Conservation (phyloP, 1,140 invertebrate species). For the Brachystomella parvula region DNA sequence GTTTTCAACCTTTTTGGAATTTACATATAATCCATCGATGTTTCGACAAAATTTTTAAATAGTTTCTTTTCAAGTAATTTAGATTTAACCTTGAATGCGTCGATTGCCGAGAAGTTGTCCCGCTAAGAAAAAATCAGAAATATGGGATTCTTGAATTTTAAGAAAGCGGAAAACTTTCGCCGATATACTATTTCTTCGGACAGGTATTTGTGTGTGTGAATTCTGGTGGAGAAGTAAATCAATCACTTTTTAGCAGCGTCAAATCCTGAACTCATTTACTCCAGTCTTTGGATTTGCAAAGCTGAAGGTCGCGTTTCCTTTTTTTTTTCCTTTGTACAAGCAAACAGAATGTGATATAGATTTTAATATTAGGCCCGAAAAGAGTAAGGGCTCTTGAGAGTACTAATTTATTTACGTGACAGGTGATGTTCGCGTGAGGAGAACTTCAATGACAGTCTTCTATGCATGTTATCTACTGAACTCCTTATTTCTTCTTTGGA, state of each 20-base stretch:
- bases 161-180: too few species aligned
- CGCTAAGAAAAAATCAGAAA: too few species aligned
- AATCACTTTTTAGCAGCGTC: too few species aligned
- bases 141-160: too few species aligned
- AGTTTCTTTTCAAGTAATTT: too few species aligned
- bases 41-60: too few species aligned
- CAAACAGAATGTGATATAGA: background rate
- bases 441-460: background rate
- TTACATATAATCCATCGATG: too few species aligned
- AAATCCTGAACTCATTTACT: too few species aligned
- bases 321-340: background rate
- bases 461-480: background rate
- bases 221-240: background rate
- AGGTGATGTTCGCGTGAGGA: conserved; percentile 6
- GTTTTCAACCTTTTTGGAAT: too few species aligned
- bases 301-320: background rate
- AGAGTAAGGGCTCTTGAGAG: background rate
- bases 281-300: background rate
- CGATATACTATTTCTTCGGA: too few species aligned
- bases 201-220: background rate
- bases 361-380: background rate
- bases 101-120: too few species aligned
- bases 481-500: background rate
- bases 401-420: conserved; percentile 9
- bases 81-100: too few species aligned